Evolutionary conservation across 2,797 vertebrate species (phyloP).

Genomic region (Oreortyx pictus): DNA sequence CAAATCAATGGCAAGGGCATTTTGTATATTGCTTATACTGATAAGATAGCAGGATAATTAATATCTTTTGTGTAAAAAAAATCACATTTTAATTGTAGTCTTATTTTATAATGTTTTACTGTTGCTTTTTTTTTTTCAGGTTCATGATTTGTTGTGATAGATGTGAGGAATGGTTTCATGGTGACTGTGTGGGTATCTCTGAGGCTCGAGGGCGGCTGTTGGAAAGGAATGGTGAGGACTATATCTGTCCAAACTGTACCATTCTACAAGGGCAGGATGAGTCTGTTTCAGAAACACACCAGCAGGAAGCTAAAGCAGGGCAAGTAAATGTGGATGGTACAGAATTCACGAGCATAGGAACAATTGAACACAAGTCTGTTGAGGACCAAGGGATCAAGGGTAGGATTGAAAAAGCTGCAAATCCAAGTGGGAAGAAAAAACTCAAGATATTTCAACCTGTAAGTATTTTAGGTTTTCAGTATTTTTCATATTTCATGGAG

Average conservation of each 20-base stretch:
- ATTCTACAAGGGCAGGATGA: constrained; percentile 87
- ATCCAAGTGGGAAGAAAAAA: constrained; percentile 98
- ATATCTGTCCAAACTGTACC: constrained; percentile 90
- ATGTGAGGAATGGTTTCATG: constrained; percentile 95
- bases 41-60: not conserved
- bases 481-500: not conserved
- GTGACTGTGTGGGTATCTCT: constrained; percentile 90
- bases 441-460: constrained; percentile 99
- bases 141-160: constrained; percentile 96
- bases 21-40: not conserved
- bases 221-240: constrained; percentile 88
- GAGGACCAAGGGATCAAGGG: constrained; percentile 86
- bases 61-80: not conserved
- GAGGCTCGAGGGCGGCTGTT: constrained; percentile 84
- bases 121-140: constrained; percentile 74
- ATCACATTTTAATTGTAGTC: not conserved
- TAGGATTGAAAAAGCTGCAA: constrained; percentile 95
- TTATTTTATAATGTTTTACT: not conserved
- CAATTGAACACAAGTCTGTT: constrained; percentile 73
- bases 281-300: constrained; percentile 46
- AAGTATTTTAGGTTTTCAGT: constrained; percentile 74
- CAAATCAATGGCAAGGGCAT: not conserved
- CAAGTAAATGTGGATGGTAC: constrained; percentile 70
- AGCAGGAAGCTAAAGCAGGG: constrained; percentile 45
- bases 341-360: constrained; percentile 76